Evolutionary conservation across 2,797 vertebrate genomes (phyloP).

Genomic region (Sibirionetta formosa): DNA sequence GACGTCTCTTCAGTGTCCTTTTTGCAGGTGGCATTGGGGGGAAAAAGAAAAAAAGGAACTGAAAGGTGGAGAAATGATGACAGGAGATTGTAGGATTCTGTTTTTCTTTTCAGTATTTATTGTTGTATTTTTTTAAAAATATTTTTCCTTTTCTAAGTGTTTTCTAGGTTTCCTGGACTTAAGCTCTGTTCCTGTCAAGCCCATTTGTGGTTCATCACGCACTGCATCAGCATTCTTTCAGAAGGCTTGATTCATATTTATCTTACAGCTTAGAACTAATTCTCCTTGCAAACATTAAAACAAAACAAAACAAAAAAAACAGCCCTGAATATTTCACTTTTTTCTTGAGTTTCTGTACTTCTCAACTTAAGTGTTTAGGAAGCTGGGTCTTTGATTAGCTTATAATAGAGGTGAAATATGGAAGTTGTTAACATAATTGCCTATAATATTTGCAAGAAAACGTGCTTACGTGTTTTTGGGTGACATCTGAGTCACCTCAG

Average conservation of each 20-base stretch:
- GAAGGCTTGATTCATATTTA: not conserved
- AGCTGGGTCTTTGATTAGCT: not conserved
- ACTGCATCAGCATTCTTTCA: not conserved
- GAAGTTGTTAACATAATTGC: not conserved
- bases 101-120: not conserved
- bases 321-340: not conserved
- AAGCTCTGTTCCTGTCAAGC: not conserved
- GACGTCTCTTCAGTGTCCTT: not conserved
- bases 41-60: not conserved
- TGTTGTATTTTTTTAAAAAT: not conserved
- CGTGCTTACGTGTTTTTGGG: not conserved
- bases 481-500: not conserved
- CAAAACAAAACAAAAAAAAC: not conserved
- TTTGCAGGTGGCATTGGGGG: not conserved
- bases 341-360: not conserved
- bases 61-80: not conserved
- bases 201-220: not conserved
- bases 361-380: not conserved
- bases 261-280: not conserved
- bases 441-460: not conserved
- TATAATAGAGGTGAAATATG: not conserved
- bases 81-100: not conserved
- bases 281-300: not conserved
- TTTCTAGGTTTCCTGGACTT: not conserved
- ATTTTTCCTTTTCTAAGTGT: constrained; percentile 18